phyloP scores from a whole-genome alignment of 2,888 invertebrate species.

The Julus scanicus region DNA sequence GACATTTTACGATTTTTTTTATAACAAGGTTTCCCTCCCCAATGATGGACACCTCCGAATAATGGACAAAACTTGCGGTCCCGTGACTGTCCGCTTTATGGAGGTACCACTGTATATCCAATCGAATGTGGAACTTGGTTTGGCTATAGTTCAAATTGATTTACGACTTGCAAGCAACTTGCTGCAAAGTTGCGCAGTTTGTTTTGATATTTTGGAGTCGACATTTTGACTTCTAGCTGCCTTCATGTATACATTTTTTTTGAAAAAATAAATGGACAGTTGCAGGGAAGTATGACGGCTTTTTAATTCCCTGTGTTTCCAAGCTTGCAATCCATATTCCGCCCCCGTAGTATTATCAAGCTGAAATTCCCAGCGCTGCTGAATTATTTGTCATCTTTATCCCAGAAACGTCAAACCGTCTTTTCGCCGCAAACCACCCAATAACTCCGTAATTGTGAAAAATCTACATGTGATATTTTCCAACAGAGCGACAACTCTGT shows the following conservation, averaged over 20 bases:
- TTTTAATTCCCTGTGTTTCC: background rate
- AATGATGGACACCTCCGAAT: too few species aligned
- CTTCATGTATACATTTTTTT: background rate
- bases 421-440: background rate
- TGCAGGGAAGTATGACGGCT: background rate
- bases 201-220: background rate
- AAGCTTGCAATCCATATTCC: background rate
- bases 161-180: too few species aligned
- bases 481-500: conserved; percentile 2
- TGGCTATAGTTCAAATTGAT: too few species aligned
- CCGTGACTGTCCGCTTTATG: too few species aligned
- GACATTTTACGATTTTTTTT: too few species aligned
- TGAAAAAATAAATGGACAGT: conserved; percentile 12
- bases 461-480: conserved; percentile 3
- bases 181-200: background rate
- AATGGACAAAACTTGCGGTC: too few species aligned
- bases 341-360: too few species aligned
- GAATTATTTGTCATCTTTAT: background rate
- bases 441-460: conserved; percentile 47
- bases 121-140: too few species aligned
- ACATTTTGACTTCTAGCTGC: too few species aligned
- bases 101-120: too few species aligned
- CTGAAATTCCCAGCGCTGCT: background rate
- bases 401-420: background rate
- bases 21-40: too few species aligned